phyloP scores from a whole-genome alignment of 2,888 invertebrate genomes.

The Nezara viridula region DNA sequence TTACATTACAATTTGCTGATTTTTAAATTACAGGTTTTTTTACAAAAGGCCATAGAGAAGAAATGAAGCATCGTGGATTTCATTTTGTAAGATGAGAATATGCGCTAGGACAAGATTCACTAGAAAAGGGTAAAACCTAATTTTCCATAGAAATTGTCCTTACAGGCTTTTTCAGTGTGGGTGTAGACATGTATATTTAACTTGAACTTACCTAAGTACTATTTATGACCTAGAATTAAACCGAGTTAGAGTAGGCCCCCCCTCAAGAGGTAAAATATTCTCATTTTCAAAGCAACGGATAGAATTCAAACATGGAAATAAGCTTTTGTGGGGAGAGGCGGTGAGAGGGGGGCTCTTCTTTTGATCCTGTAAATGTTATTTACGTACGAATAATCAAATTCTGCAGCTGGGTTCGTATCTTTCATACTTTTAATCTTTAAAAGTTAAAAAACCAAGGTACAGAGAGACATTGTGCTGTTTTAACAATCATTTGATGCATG shows the following conservation, averaged over 20 bases:
- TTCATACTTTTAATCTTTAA: background rate
- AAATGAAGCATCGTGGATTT: too few relatives aligned
- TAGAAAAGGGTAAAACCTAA: too few relatives aligned
- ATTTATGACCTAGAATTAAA: background rate
- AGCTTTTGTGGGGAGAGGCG: too few relatives aligned
- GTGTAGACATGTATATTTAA: too few relatives aligned
- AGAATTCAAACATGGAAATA: background rate
- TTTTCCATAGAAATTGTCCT: too few relatives aligned
- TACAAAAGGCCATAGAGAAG: too few relatives aligned
- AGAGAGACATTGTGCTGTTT: background rate
- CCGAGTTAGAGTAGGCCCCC: background rate
- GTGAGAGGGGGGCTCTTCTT: background rate
- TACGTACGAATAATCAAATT: background rate
- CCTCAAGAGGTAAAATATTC: background rate
- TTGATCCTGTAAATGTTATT: slow-evolving; percentile 4
- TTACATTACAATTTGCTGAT: too few relatives aligned
- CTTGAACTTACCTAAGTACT: background rate
- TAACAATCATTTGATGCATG: too few relatives aligned
- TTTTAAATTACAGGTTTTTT: too few relatives aligned
- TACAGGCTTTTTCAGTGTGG: too few relatives aligned
- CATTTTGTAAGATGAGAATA: too few relatives aligned
- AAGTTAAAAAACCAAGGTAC: background rate
- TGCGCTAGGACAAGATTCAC: too few relatives aligned
- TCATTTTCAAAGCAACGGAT: background rate
- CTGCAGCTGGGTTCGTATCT: background rate